A percentile compares a stretch with the other conserved stretches of the same genome.
These are phyloP conservation scores for Odontesthes bonariensis DNA, from an alignment of 2,113 vertebrate genomes.

Conservation along the genomic window DNA sequence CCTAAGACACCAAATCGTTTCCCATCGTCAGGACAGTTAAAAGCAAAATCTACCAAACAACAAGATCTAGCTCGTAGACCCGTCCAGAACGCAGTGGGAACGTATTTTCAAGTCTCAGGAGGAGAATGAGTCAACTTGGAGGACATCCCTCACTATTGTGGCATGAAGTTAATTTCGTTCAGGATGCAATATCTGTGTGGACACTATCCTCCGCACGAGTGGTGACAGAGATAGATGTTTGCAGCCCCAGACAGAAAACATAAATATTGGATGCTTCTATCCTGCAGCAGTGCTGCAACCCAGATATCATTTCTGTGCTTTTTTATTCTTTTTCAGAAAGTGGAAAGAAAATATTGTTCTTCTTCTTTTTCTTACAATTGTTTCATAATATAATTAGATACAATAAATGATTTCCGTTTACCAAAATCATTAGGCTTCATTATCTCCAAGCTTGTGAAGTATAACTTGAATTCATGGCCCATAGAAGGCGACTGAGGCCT, in stretches of 20 bases:
- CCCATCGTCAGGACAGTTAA: constrained; percentile 10
- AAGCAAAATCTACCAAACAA: neutral
- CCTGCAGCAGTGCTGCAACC: constrained; percentile 30
- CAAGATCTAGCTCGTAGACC: constrained; percentile 30
- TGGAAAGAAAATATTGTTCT: neutral
- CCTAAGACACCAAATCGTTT: neutral
- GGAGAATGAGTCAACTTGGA: constrained; percentile 46
- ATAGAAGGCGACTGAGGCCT: too few species aligned
- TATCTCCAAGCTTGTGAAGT: too few species aligned
- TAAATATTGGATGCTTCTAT: constrained; percentile 72
- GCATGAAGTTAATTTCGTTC: constrained; percentile 67
- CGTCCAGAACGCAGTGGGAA: constrained; percentile 54
- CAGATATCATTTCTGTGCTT: constrained; percentile 5
- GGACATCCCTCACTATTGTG: constrained; percentile 61
- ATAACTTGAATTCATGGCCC: too few species aligned
- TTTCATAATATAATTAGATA: neutral
- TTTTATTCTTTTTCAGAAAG: neutral
- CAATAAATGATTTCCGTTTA: too few species aligned
- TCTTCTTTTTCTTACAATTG: neutral
- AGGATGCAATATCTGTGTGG: constrained; percentile 80
- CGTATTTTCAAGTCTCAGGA: constrained; percentile 52
- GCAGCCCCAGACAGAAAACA: constrained; percentile 73
- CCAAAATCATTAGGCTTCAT: too few species aligned
- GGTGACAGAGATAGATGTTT: constrained; percentile 66
- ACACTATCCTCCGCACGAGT: constrained; percentile 58